Evolutionary conservation across 2,113 vertebrate genomes (phyloP).

Genomic region (Aplodontia rufa): DNA sequence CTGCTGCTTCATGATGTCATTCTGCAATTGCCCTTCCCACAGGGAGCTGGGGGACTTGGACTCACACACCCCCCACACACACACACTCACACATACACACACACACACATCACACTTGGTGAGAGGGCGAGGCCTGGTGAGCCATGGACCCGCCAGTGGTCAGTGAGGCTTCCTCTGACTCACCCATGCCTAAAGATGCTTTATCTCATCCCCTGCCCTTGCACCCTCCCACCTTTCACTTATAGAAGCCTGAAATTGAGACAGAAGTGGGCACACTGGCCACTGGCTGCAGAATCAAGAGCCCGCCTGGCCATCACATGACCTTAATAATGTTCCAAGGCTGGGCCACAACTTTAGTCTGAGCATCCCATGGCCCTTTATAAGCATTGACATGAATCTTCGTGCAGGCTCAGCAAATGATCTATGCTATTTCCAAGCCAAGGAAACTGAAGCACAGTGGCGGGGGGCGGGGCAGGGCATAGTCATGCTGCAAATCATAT

Average conservation of each 20-base stretch:
- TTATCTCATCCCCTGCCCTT: slow-evolving; percentile 64
- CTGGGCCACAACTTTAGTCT: not conserved
- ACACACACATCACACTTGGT: fast-evolving
- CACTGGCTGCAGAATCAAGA: slow-evolving; percentile 41
- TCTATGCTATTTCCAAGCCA: not conserved
- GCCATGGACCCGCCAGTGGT: slow-evolving; percentile 58
- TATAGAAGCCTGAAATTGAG: slow-evolving; percentile 43
- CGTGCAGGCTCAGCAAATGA: not conserved
- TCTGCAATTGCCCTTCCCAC: slow-evolving; percentile 20
- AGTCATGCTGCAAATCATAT: not conserved
- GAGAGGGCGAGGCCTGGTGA: slow-evolving; percentile 57
- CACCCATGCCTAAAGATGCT: slow-evolving; percentile 51
- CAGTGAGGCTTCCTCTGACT: slow-evolving; percentile 75
- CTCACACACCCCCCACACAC: fast-evolving
- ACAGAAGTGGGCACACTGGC: slow-evolving; percentile 24
- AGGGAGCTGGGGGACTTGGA: not conserved
- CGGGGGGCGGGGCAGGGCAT: too few relatives aligned
- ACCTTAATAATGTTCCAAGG: not conserved
- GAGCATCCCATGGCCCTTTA: not conserved
- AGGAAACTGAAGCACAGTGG: not conserved
- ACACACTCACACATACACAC: too few relatives aligned
- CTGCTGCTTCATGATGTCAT: not conserved
- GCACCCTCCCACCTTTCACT: slow-evolving; percentile 40
- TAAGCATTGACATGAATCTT: not conserved
- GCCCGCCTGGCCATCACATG: fast-evolving